Base-by-base conservation (phyloP, 2,888 invertebrate species). In the Ophion obscuratus region DNA sequence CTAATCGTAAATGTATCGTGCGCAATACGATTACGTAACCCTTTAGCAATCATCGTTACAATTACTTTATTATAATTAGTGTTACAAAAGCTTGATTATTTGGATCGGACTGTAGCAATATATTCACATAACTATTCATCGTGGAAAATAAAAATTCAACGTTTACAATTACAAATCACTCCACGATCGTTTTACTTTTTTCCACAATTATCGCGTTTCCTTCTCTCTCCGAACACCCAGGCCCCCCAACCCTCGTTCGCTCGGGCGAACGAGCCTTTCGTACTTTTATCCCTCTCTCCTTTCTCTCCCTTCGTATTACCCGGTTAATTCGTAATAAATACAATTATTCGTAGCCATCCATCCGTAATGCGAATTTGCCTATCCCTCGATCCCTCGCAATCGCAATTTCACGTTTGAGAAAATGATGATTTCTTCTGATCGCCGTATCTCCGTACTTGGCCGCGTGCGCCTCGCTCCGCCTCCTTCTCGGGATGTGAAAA, bases 51-150 rank as follows among this genome's bases (percentile, higher is more conserved):
- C 90, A 91, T 92, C 89, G 89, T 91, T 87, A 86, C 91, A 92
- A 91, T 91, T 78, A 78, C 76, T 82, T 92, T 91, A 92, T 92
- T 92, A 93, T 92, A 91, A 92, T 91, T 92, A 93, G 91, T 92
- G 90, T 93, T 93, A 93, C 92, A 93, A 93, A 93, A 93, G 93
- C 93, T 93, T 93, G 93, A 93, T 93, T 93, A 93, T 91, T 93
- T 93, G 93, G 93, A 93, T 93, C 93, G 93, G 93, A 93, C 93
- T 93, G 93, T 93, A 93, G 93, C 93, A 91, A 92, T 93, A 93
- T 93, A 93, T 93, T 93, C 93, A 93, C 93, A 92, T 92, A 92
- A 92, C 90, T 92, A 90, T 90, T 89, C 88, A 89, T 89, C 90
- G 92, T 93, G 93, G 92, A 93, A 93, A 93, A 93, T 93, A 92